Conservation (phyloP, 2,797 vertebrate genomes). For the Denticeps clupeoides region DNA sequence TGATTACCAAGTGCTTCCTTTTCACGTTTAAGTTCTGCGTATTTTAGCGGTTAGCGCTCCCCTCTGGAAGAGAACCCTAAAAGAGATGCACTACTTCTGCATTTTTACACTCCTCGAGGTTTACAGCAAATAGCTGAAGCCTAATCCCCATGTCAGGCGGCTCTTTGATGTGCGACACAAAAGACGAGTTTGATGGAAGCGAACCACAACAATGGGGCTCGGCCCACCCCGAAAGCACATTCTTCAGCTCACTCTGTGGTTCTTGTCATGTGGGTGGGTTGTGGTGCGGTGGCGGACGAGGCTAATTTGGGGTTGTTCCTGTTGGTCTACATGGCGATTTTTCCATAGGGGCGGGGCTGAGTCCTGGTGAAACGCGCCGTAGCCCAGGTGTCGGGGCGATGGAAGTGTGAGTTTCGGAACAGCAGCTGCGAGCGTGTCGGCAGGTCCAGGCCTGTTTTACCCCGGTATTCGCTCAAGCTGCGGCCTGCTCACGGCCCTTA, state of each 20-base stretch:
- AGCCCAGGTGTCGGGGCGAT: too few species aligned
- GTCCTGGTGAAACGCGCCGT: too few species aligned
- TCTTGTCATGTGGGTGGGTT: neutral
- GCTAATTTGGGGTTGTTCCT: conserved; percentile 4
- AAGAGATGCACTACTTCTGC: too few species aligned
- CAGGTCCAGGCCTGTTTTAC: conserved; percentile 25
- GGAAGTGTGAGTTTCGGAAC: conserved; percentile 8
- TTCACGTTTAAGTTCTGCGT: too few species aligned
- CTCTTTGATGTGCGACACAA: conserved; percentile 85
- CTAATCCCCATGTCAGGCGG: conserved; percentile 79
- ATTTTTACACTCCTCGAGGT: conserved; percentile 73
- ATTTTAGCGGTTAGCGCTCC: too few species aligned
- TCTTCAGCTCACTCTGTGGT: neutral
- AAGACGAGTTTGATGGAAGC: conserved; percentile 77
- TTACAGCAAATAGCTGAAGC: too few species aligned
- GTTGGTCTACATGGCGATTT: conserved; percentile 5
- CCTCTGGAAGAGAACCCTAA: too few species aligned
- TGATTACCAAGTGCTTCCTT: too few species aligned
- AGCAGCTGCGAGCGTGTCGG: conserved; percentile 16
- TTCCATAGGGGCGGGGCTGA: too few species aligned
- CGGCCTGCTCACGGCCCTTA: conserved; percentile 13
- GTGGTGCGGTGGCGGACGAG: conserved; percentile 2
- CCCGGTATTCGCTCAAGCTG: conserved; percentile 30
- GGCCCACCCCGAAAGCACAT: too few species aligned
- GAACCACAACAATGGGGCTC: conserved; percentile 81